Percentiles rank a stretch among this genome's conserved stretches.
Evolutionary conservation across 2,888 invertebrate species (phyloP).

Genomic region (Itoplectis maculator): DNA sequence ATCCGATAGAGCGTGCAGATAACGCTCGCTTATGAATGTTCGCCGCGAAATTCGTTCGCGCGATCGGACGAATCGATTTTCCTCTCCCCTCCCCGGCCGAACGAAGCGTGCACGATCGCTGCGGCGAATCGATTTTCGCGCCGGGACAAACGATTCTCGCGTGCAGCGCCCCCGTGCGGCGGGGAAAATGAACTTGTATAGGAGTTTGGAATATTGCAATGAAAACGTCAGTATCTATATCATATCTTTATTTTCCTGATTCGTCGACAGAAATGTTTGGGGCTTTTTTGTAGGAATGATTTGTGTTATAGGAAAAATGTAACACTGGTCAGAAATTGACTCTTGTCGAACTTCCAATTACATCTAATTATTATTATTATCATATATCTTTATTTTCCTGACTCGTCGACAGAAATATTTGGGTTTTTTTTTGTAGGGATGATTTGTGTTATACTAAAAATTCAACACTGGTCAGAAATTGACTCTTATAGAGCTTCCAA

Average conservation of each 20-base stretch:
- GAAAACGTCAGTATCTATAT: background rate
- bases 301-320: background rate
- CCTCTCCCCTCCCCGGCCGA: too few relatives aligned
- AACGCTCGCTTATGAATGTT: background rate
- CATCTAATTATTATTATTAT: too few relatives aligned
- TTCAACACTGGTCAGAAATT: background rate
- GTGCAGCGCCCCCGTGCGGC: background rate
- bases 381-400: background rate
- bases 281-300: background rate
- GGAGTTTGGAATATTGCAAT: background rate
- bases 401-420: background rate
- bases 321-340: background rate
- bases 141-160: background rate
- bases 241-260: background rate
- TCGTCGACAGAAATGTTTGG: background rate
- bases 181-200: background rate
- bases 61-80: slow-evolving; percentile 48
- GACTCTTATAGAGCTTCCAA: too few relatives aligned
- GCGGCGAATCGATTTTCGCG: slow-evolving; percentile 48
- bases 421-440: background rate
- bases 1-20: slow-evolving; percentile 39
- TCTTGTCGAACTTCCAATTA: too few relatives aligned
- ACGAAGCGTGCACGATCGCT: slow-evolving; percentile 32
- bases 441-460: background rate
- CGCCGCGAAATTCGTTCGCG: slow-evolving; percentile 27